A percentile compares a stretch with the other conserved stretches of the same genome.
phyloP scores from a whole-genome alignment of 1,140 invertebrate species.

The Holotrichia oblita region DNA sequence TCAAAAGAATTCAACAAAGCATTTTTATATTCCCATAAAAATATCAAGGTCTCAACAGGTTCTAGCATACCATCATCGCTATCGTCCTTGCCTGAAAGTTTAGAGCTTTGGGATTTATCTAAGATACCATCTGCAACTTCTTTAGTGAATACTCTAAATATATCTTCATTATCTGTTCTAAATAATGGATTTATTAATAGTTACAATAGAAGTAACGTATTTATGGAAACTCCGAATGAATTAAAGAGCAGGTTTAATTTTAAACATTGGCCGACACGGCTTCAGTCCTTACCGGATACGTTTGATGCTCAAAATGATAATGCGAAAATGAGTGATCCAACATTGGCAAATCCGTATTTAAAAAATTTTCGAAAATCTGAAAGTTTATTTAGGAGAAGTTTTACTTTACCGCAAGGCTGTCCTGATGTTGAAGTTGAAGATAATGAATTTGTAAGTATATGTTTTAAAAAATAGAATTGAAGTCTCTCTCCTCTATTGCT shows the following conservation, averaged over 20 bases:
- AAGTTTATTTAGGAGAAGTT: not conserved
- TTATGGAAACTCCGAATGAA: not conserved
- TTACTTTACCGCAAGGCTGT: not conserved
- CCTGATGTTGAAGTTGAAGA: not conserved
- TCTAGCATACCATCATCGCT: conserved; percentile 10
- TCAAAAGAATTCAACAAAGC: not conserved
- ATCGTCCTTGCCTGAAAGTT: conserved; percentile 5
- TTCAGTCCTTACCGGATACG: not conserved
- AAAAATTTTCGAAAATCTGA: conserved; percentile 22
- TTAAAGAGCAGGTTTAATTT: not conserved
- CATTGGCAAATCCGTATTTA: not conserved
- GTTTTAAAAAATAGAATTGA: no score
- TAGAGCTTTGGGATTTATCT: conserved; percentile 23
- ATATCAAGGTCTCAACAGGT: not conserved
- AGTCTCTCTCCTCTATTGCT: no score
- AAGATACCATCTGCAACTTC: conserved; percentile 10
- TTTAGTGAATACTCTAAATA: not conserved
- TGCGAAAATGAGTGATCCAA: not conserved
- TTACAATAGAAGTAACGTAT: not conserved
- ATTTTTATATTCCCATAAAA: conserved; percentile 27
- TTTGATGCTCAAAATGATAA: not conserved
- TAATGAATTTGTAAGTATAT: conserved; percentile 35
- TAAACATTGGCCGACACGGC: not conserved
- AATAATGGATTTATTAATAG: not conserved
- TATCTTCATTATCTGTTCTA: not conserved